phyloP scores from a whole-genome alignment of 2,797 vertebrate species.

The Sparus aurata region DNA sequence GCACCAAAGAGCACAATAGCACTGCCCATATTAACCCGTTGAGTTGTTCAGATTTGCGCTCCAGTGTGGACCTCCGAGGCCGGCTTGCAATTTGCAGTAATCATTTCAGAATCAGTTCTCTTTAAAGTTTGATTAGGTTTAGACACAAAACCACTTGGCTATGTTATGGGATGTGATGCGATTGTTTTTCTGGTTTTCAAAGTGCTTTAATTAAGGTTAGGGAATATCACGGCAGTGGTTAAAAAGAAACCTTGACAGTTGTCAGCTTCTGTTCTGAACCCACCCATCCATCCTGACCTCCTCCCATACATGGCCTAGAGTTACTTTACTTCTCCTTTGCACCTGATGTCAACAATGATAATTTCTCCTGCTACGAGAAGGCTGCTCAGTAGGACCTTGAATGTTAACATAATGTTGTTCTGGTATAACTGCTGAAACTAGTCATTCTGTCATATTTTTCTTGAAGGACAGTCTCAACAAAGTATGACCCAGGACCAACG shows the following conservation, averaged over 20 bases:
- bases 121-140: not conserved
- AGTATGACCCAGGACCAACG: not conserved
- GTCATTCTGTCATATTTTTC: not conserved
- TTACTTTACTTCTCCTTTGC: not conserved
- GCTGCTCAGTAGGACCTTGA: not conserved
- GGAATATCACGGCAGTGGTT: not conserved
- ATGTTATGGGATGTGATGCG: too few species aligned
- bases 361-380: not conserved
- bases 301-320: not conserved
- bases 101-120: not conserved
- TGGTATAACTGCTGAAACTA: not conserved
- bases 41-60: too few species aligned
- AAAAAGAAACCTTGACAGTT: not conserved
- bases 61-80: too few species aligned
- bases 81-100: too few species aligned
- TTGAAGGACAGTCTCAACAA: conserved; percentile 17
- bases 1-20: too few species aligned
- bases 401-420: not conserved
- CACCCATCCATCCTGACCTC: not conserved
- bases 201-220: not conserved
- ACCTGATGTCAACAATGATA: not conserved
- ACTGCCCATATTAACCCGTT: too few species aligned
- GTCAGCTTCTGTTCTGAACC: not conserved
- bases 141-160: too few species aligned
- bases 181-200: too few species aligned